Evolutionary conservation across 2,888 invertebrate genomes (phyloP).

Genomic region (Hermaeophaga mercurialis): DNA sequence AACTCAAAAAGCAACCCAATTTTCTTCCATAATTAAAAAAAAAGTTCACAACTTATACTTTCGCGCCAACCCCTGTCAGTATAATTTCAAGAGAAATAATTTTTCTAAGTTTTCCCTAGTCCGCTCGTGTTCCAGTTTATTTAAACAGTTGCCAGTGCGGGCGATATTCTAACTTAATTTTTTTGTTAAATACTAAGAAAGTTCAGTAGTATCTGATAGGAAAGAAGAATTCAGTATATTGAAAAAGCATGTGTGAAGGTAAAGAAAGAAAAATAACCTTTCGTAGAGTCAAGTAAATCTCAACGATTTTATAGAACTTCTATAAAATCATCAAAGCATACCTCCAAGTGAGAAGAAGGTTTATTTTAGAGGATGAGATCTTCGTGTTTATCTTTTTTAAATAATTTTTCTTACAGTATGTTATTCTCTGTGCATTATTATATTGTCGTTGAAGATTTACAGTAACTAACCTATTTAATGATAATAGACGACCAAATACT

Average conservation of each 20-base stretch:
- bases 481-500: too few relatives aligned
- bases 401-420: too few relatives aligned
- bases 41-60: slow-evolving; percentile 13
- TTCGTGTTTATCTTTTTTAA: neutral
- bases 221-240: too few relatives aligned
- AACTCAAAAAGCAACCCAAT: slow-evolving; percentile 17
- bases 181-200: neutral
- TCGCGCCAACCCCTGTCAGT: slow-evolving; percentile 4
- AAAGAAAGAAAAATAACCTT: too few relatives aligned
- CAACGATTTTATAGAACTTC: too few relatives aligned
- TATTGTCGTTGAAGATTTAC: neutral
- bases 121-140: slow-evolving; percentile 5
- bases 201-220: neutral
- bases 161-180: neutral
- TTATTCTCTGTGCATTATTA: neutral
- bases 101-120: slow-evolving; percentile 11
- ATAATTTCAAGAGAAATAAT: slow-evolving; percentile 10
- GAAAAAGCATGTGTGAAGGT: too few relatives aligned
- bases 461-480: too few relatives aligned
- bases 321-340: too few relatives aligned
- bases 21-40: slow-evolving; percentile 13
- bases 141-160: slow-evolving; percentile 8
- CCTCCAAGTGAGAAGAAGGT: too few relatives aligned
- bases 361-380: too few relatives aligned
- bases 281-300: too few relatives aligned